Base-by-base conservation (phyloP, 2,797 vertebrate species). In the Tarsius wallacei region DNA sequence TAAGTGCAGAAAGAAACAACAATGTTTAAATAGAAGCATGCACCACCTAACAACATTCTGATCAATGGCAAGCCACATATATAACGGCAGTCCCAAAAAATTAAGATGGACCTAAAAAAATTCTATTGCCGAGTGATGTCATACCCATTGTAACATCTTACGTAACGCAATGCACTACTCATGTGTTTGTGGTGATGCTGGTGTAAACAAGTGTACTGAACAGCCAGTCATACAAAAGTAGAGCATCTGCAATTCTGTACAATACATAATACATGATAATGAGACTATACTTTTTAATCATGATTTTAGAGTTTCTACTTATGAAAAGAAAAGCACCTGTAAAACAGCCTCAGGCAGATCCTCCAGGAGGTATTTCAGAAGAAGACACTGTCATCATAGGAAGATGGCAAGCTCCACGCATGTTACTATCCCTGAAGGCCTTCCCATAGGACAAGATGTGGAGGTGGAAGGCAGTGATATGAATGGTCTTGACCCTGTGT, bases 1-100 rank as follows among this genome's bases (percentile, higher is more conserved):
- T 31, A 93, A 51, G 51, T 80, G 14, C 42, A 61, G 16, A 90
- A 81, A 36, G 89, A 89, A 89, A 89, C 42, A 90, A 61, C 31
- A 66, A 66, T 16, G 13, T 51, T 91, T 93, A 57, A 94, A 57
- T 64, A 24, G 19, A 57, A 21, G 33, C 21, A 15, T 1, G 7
- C n/a, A 36, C 12, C 2, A 0, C 53, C 33, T 78, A 78, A 53
- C 6, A 51, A 51, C n/a, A 21, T 57, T 57, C 57, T 33, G 53
- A 36, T 78, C 21, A 78, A 33, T 24, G n/a, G 33, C 53, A 53
- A 49, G 31, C 49, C 21, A 7, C n/a, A 22, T 55, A 24, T 78
- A 78, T 2, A 1, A 24, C 24, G 7, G n/a, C 33, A 53, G n/a
- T 78, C 53, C 76, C 53, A 24, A 14, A 57, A 57, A 19, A 36